Percentiles rank a stretch among this genome's conserved stretches.
phyloP scores from a whole-genome alignment of 2,113 vertebrate genomes.

The Paedocypris sp. region DNA sequence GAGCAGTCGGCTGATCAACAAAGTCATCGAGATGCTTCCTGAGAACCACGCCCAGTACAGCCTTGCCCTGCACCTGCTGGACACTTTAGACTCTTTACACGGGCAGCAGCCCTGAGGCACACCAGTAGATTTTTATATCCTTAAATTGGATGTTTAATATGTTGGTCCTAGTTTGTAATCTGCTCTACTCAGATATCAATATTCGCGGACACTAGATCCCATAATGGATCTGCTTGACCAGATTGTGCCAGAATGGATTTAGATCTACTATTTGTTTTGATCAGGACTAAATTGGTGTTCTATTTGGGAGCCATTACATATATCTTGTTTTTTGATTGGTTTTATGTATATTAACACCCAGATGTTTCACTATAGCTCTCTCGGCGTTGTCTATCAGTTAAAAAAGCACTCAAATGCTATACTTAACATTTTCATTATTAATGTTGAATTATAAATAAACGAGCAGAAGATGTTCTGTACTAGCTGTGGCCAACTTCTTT shows the following conservation, averaged over 20 bases:
- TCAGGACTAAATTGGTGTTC: not conserved
- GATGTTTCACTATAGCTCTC: not conserved
- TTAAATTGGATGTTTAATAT: no score
- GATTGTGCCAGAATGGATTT: no score
- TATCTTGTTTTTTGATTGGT: not conserved
- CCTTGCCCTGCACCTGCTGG: slow-evolving; percentile 82
- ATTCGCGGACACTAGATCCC: no score
- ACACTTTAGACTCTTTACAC: slow-evolving; percentile 73
- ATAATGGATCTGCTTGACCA: no score
- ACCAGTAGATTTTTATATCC: no score
- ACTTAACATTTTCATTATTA: not conserved
- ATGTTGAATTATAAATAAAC: not conserved
- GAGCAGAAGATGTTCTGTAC: no score
- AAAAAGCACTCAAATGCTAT: not conserved
- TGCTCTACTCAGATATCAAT: no score
- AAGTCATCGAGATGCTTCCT: slow-evolving; percentile 80
- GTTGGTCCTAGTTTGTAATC: no score
- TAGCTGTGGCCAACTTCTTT: not conserved
- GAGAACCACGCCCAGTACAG: slow-evolving; percentile 88
- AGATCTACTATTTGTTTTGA: no score
- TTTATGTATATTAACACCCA: not conserved
- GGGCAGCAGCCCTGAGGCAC: slow-evolving; percentile 42
- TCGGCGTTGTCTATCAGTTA: not conserved
- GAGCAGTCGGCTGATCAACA: slow-evolving; percentile 73
- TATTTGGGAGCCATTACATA: not conserved